Base-by-base conservation (phyloP, 2,888 invertebrate genomes). In the Hesperia comma region DNA sequence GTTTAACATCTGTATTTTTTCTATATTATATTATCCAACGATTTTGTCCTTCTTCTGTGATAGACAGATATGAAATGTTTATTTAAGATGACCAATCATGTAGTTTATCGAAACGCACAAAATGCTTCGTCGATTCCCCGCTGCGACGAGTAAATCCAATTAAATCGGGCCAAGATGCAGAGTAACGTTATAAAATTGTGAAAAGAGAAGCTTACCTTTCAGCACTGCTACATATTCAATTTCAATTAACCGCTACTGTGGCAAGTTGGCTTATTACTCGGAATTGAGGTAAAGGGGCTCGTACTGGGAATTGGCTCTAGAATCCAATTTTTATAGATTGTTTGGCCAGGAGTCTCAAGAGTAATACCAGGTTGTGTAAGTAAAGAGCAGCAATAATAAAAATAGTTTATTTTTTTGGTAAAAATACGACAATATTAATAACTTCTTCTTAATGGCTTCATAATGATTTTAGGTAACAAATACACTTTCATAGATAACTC, bases 161-260 rank as follows among this genome's bases (percentile, higher is more conserved):
- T 17, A 57, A 15, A 56, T 19, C 56, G 14, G 40, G 10, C 14
- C 19, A 19, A 7, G 21, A 49, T 41, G 53, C 40, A 40, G 10
- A 14, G 19, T 7, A 12, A 54, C 32, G 32, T 43, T 8, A 55
- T 43, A 62, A 55, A 54, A 62, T 32, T 54, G 32, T 53, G 43
- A 62, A 62, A 62, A 56, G 56, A 17, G 37, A 40, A 55, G 41
- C 12, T 46, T 56, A 55, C 54, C 12, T 46, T 56, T 15, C 46
- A 37, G 33, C 10, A 53, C 46, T 33, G 19, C 8, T 63, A 55
- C 56, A 63, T 63, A 63, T 56, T 63, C 46, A 63, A 56, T 63
- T 63, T 63, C 55, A 63, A 63, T 63, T 63, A 63, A 63, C 17
- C 33, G 41, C 21, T 26, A 43, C 41, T 41, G 15, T 41, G 19